These are phyloP conservation scores for Acanthococcus lagerstroemiae DNA, from an alignment of 2,888 invertebrate genomes.

Conservation along the genomic window DNA sequence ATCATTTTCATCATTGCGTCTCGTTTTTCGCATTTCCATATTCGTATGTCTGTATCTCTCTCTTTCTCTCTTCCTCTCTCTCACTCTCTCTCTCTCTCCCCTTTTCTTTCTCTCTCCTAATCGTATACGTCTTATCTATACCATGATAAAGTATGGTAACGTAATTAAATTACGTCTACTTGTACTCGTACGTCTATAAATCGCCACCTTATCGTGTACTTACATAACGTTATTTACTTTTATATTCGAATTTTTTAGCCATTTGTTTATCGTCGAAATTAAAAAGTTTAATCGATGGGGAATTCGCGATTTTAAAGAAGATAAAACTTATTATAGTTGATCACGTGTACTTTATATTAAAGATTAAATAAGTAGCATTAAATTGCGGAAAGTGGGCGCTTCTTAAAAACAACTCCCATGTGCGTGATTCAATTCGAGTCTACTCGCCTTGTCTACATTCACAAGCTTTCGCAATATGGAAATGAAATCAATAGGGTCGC, in stretches of 20 bases:
- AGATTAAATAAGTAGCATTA: background rate
- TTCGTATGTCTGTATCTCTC: too few relatives aligned
- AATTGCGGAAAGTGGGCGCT: background rate
- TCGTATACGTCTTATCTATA: background rate
- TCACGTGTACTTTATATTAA: background rate
- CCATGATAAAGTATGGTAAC: background rate
- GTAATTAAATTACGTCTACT: too few relatives aligned
- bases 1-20: too few relatives aligned
- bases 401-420: too few relatives aligned
- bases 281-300: background rate
- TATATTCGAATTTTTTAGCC: background rate
- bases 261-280: too few relatives aligned
- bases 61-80: background rate
- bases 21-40: too few relatives aligned
- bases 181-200: too few relatives aligned
- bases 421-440: too few relatives aligned
- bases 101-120: background rate
- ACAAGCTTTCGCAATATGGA: too few relatives aligned
- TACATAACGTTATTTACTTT: background rate
- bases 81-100: background rate
- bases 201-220: too few relatives aligned
- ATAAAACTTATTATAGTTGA: background rate
- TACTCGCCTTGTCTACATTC: too few relatives aligned
- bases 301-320: background rate
- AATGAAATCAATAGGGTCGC: too few relatives aligned